phyloP scores from a whole-genome alignment of 2,797 vertebrate species.

The Centroberyx gerrardi region DNA sequence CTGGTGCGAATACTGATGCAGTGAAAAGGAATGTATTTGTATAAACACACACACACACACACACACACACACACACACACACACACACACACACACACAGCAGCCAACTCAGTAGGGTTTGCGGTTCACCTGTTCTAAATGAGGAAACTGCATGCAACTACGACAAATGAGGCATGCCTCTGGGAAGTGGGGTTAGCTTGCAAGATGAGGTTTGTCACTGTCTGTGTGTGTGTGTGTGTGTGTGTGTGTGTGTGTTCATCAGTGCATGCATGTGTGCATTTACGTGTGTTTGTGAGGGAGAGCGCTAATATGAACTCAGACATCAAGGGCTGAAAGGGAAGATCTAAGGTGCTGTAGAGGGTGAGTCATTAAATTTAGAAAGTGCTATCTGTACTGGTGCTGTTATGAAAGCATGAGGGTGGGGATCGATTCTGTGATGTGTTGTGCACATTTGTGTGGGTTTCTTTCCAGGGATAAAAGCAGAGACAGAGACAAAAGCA shows the following conservation, averaged over 20 bases:
- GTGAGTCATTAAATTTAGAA: constrained; percentile 2
- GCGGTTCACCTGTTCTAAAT: constrained; percentile 72
- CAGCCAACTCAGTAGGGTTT: constrained; percentile 44
- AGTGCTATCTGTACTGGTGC: constrained; percentile 14
- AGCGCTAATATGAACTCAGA: constrained; percentile 38
- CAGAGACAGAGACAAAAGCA: background rate
- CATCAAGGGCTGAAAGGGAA: constrained; percentile 13
- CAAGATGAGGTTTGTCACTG: constrained; percentile 48
- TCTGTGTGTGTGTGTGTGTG: constrained; percentile 33
- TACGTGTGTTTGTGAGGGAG: constrained; percentile 31
- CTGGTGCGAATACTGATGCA: constrained; percentile 74
- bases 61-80: constrained; percentile 30
- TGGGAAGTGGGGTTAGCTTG: constrained; percentile 41
- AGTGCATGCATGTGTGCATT: constrained; percentile 11
- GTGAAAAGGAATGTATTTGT: constrained; percentile 67
- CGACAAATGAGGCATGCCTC: constrained; percentile 65
- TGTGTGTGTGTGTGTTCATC: constrained; percentile 39
- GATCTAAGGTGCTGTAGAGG: background rate
- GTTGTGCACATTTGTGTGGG: constrained; percentile 10
- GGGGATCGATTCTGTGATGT: constrained; percentile 24
- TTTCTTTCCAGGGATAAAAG: background rate
- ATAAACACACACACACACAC: constrained; percentile 53
- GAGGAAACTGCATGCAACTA: constrained; percentile 67
- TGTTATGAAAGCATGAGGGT: constrained; percentile 3
- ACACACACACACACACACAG: constrained; percentile 24